phyloP scores from a whole-genome alignment of 2,797 vertebrate genomes.

The Falco naumanni region DNA sequence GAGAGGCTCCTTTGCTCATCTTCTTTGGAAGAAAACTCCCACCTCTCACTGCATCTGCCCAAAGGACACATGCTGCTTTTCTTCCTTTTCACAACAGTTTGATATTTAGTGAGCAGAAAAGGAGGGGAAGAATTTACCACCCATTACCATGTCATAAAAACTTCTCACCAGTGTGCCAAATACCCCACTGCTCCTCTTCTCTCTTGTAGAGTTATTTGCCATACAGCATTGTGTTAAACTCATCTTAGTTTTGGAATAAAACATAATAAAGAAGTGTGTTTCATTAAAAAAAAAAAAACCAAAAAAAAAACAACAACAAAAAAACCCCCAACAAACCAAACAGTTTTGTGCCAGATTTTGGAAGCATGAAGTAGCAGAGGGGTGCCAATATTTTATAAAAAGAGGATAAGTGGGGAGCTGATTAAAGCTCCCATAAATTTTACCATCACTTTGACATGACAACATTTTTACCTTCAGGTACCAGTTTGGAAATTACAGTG shows the following conservation, averaged over 20 bases:
- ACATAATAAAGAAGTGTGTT: background rate
- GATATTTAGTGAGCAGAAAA: background rate
- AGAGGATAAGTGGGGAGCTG: background rate
- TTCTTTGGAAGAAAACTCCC: background rate
- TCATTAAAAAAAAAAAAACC: background rate
- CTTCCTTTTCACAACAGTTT: background rate
- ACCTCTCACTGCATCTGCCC: background rate
- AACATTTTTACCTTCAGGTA: background rate
- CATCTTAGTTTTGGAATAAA: background rate
- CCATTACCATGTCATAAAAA: background rate
- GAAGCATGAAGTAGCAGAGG: background rate
- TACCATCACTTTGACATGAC: background rate
- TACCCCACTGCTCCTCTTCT: background rate
- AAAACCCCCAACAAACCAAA: too few relatives aligned
- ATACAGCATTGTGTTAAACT: background rate
- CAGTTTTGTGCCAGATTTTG: background rate
- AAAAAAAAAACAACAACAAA: too few relatives aligned
- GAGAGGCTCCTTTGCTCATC: background rate
- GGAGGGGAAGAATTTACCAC: background rate
- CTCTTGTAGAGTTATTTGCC: background rate
- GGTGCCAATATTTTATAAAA: background rate
- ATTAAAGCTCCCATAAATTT: background rate
- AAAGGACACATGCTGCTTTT: background rate
- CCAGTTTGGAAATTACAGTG: background rate
- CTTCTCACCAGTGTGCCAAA: background rate